phyloP scores from a whole-genome alignment of 2,888 invertebrate genomes.

The Eilema sororculum region DNA sequence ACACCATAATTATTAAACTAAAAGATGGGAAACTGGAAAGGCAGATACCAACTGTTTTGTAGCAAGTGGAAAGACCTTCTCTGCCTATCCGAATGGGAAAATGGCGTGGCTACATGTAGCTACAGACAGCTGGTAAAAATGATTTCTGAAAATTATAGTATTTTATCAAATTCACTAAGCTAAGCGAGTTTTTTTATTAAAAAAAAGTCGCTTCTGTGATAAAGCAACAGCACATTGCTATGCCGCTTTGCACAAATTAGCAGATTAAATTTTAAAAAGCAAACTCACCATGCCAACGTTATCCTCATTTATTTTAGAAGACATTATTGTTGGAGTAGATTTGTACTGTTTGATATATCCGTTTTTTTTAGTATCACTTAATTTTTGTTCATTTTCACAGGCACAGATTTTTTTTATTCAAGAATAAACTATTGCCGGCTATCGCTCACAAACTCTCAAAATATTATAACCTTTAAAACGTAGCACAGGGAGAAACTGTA shows the following conservation, averaged over 20 bases:
- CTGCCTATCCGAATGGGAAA: too few relatives aligned
- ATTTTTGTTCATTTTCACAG: background rate
- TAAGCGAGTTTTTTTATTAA: too few relatives aligned
- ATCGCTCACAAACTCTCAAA: background rate
- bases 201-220: background rate
- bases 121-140: too few relatives aligned
- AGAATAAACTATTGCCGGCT: background rate
- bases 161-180: too few relatives aligned
- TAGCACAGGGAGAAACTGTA: background rate
- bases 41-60: too few relatives aligned
- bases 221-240: background rate
- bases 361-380: background rate
- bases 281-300: constrained; percentile 16
- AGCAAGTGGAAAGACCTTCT: too few relatives aligned
- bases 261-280: background rate
- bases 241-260: background rate
- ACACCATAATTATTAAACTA: too few relatives aligned
- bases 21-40: too few relatives aligned
- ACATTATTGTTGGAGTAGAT: background rate
- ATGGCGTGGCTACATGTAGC: too few relatives aligned
- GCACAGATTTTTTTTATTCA: background rate
- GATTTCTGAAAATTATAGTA: too few relatives aligned
- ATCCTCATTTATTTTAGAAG: constrained; percentile 7
- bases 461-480: background rate
- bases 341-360: background rate